Evolutionary conservation across 2,113 vertebrate genomes (phyloP), one percentile per base, ranked within the genome.

Genomic region (Lophochroa leadbeateri): DNA sequence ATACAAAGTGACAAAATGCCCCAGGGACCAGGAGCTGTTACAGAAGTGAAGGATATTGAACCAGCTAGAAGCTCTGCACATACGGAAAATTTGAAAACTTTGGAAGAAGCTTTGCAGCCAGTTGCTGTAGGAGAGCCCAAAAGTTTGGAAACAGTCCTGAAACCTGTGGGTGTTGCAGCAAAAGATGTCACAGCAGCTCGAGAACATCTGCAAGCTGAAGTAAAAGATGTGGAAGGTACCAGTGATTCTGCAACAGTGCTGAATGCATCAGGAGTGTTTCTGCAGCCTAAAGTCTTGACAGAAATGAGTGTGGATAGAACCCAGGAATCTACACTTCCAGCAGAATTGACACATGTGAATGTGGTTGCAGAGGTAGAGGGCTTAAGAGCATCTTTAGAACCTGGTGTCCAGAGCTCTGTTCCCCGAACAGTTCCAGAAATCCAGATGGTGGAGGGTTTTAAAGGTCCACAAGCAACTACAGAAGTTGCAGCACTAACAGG

Each of bases 1-100:
- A 24, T 61, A 14, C 9, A 39, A 93, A 91, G 87, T 92, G 84
- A 93, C 78, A 53, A 82, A 90, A 87, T 68, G 63, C 41, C 55
- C 9, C 41, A 18, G 2, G 94, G 20, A 52, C 19, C 71, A 61
- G 94, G 19, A 75, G 24, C 70, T 76, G 24, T 65, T 68, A 10
- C 58, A 64, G 0, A 78, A 74, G 27, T 47, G 16, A 83, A 78
- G 65, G 86, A 41, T 87, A 23, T 13, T 3, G 91, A 95, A 68
- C 25, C 29, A 33, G 25, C 50, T 61, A 25, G 82, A 65, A 49
- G 39, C 44, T 74, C 52, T 78, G 21, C 0, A 2, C 43, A 46
- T 29, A 2, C 7, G 19, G 90, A 49, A 71, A 68, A 37, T 39
- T 69, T 78, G 81, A 79, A 67, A 94, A n/a, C 55, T 77, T 52